phyloP scores from a whole-genome alignment of 1,140 invertebrate genomes.

The Heliconius eleuchia region DNA sequence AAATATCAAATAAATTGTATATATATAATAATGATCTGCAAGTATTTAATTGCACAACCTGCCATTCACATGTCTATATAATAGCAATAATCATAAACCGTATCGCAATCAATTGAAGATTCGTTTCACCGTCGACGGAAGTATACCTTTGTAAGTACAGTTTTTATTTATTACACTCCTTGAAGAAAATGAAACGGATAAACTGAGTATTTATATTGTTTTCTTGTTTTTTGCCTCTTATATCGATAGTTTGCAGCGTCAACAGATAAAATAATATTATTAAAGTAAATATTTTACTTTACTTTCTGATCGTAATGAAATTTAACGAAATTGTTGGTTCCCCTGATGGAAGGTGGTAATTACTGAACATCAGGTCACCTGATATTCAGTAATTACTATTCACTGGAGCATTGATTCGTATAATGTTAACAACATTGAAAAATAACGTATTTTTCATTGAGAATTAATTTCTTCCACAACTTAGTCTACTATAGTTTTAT shows the following conservation, averaged over 20 bases:
- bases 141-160: background rate
- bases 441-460: too few species aligned
- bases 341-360: too few species aligned
- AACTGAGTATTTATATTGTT: background rate
- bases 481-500: too few species aligned
- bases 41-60: background rate
- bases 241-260: background rate
- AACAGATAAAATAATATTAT: background rate
- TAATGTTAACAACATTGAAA: too few species aligned
- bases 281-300: too few species aligned
- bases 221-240: background rate
- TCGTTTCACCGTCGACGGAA: background rate
- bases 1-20: background rate
- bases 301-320: too few species aligned
- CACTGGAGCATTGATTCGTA: too few species aligned
- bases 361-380: too few species aligned
- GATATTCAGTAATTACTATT: too few species aligned
- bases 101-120: slow-evolving; percentile 2
- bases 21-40: background rate
- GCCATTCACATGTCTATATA: background rate
- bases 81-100: background rate
- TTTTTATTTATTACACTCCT: background rate
- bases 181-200: background rate
- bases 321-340: too few species aligned
- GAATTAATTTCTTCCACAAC: too few species aligned